Percentiles rank a stretch among this genome's conserved stretches.
Evolutionary conservation across 2,113 vertebrate genomes (phyloP).

Genomic region (Oryzias javanicus): DNA sequence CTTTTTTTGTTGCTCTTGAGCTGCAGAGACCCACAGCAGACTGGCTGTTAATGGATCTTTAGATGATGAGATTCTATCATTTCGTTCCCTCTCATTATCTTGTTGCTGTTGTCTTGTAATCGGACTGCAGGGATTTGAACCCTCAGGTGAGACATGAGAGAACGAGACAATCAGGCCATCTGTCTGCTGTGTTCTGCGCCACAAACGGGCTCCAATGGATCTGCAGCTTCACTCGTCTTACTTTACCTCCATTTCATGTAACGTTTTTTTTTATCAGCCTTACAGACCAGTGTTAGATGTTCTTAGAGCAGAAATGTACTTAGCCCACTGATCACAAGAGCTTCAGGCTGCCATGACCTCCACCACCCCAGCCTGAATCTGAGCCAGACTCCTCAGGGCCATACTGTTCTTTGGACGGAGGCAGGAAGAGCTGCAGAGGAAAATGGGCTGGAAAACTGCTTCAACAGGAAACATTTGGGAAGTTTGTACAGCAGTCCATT

Average conservation of each 20-base stretch:
- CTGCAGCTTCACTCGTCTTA: background rate
- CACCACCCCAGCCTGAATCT: background rate
- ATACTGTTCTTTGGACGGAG: too few species aligned
- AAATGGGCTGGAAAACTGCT: too few species aligned
- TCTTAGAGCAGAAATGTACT: too few species aligned
- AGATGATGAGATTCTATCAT: background rate
- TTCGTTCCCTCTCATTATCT: too few species aligned
- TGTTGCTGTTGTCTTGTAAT: background rate
- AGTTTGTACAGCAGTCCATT: too few species aligned
- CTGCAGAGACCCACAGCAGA: too few species aligned
- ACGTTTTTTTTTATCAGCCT: background rate
- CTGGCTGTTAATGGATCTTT: too few species aligned
- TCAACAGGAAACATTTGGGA: too few species aligned
- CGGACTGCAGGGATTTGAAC: conserved; percentile 8
- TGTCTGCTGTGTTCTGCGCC: conserved; percentile 40
- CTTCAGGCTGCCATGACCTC: too few species aligned
- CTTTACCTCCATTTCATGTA: background rate
- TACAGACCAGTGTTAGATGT: background rate
- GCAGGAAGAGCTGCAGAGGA: too few species aligned
- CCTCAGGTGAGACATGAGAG: conserved; percentile 35
- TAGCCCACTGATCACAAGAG: too few species aligned
- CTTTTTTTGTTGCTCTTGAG: too few species aligned
- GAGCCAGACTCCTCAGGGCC: background rate
- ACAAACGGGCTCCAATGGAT: conserved; percentile 33
- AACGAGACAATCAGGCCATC: conserved; percentile 54